These are phyloP conservation scores for Clusia tigrina DNA, from an alignment of 2,888 invertebrate species.

Conservation along the genomic window DNA sequence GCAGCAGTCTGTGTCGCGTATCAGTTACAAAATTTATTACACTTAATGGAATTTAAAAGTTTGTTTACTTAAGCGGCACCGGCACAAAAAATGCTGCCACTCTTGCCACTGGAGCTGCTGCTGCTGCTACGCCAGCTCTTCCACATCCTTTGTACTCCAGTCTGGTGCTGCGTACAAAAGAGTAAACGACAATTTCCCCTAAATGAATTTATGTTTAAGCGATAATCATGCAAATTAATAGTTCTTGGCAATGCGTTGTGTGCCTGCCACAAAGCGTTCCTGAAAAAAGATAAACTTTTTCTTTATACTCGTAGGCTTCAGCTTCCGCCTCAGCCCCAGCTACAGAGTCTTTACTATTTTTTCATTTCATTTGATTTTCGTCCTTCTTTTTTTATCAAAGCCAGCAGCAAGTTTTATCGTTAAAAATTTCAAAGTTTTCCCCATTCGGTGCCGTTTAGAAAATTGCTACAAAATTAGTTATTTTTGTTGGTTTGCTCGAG, in stretches of 20 bases:
- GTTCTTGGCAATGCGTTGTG: slow-evolving; percentile 34
- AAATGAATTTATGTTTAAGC: slow-evolving; percentile 52
- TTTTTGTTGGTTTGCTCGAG: not conserved
- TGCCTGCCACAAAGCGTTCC: too few species aligned
- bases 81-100: too few species aligned
- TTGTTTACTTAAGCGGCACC: slow-evolving; percentile 47
- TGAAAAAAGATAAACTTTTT: slow-evolving; percentile 16
- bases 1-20: slow-evolving; percentile 32
- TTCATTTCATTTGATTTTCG: not conserved
- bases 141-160: slow-evolving; percentile 1
- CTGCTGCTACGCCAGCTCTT: slow-evolving; percentile 29
- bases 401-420: slow-evolving; percentile 2
- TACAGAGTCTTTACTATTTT: not conserved
- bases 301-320: not conserved
- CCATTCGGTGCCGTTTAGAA: slow-evolving; percentile 13
- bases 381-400: slow-evolving; percentile 8
- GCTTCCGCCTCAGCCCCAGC: not conserved
- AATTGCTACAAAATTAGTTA: slow-evolving; percentile 14
- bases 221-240: slow-evolving; percentile 60
- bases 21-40: slow-evolving; percentile 60
- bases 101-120: slow-evolving; percentile 22
- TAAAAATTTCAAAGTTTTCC: slow-evolving; percentile 11
- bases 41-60: slow-evolving; percentile 61
- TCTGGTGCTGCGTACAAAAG: not conserved
- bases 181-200: slow-evolving; percentile 42